These are phyloP conservation scores for Mesoclemmys tuberculata DNA, from an alignment of 2,113 vertebrate species.

Conservation along the genomic window DNA sequence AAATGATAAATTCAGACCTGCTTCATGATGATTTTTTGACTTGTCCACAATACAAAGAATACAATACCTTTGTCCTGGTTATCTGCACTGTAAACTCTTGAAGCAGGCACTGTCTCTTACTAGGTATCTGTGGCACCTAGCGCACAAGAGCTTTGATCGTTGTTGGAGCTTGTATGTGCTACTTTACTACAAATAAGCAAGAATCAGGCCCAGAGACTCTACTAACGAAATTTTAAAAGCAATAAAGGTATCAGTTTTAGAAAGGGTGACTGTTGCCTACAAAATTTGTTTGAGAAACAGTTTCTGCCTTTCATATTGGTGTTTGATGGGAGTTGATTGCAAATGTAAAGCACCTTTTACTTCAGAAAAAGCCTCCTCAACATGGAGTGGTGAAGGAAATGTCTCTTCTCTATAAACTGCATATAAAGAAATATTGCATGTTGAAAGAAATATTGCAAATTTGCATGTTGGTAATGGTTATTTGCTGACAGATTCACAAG, in stretches of 20 bases:
- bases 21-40: accelerated
- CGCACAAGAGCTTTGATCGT: background rate
- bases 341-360: background rate
- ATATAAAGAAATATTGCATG: no score
- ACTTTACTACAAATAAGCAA: background rate
- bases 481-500: constrained; percentile 33
- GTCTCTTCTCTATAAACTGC: background rate
- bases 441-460: no score
- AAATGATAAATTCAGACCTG: accelerated
- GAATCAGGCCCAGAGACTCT: accelerated
- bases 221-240: background rate
- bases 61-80: accelerated
- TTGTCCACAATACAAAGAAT: background rate
- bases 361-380: background rate
- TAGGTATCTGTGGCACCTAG: no score
- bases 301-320: accelerated
- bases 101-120: background rate
- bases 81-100: background rate
- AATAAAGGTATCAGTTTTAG: accelerated
- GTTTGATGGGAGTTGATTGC: background rate
- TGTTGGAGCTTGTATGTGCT: background rate
- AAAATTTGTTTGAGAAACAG: background rate
- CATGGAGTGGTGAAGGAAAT: background rate
- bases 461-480: background rate
- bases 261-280: background rate